Conservation (phyloP, 2,797 vertebrate genomes). For the Tinamus major region DNA sequence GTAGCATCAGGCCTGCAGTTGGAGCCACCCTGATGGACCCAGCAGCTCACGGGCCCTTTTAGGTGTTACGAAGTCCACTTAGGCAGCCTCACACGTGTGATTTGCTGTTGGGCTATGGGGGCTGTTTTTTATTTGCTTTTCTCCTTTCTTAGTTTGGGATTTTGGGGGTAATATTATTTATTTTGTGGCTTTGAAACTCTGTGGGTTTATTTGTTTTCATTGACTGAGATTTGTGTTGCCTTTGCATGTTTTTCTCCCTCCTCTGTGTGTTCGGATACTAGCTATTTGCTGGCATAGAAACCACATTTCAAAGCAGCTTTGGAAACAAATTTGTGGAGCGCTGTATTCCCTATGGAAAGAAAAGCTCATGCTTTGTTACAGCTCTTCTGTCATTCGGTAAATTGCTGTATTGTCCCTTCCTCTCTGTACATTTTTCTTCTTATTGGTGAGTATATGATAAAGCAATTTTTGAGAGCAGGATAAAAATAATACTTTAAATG, state of each 20-base stretch:
- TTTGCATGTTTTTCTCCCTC: neutral
- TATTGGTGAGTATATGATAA: accelerated
- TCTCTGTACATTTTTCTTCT: neutral
- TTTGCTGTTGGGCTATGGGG: neutral
- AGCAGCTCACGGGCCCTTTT: neutral
- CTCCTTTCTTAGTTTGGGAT: neutral
- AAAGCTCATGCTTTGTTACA: neutral
- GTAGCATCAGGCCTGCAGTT: too few species aligned
- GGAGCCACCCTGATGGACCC: neutral
- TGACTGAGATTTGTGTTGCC: neutral
- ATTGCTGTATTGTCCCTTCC: neutral
- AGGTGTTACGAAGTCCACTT: too few species aligned
- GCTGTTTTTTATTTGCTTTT: neutral
- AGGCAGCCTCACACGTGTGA: too few species aligned
- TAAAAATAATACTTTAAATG: accelerated
- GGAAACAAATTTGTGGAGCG: neutral
- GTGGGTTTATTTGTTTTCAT: neutral
- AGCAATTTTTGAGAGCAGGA: neutral
- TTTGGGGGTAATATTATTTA: too few species aligned
- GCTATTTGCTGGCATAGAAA: neutral
- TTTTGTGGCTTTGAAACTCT: neutral
- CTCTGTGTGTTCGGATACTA: neutral
- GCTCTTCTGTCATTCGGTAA: neutral
- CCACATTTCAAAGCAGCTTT: neutral
- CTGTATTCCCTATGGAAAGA: neutral